Evolutionary conservation across 1,140 invertebrate genomes (phyloP).

Genomic region (Chymomyza costata): DNA sequence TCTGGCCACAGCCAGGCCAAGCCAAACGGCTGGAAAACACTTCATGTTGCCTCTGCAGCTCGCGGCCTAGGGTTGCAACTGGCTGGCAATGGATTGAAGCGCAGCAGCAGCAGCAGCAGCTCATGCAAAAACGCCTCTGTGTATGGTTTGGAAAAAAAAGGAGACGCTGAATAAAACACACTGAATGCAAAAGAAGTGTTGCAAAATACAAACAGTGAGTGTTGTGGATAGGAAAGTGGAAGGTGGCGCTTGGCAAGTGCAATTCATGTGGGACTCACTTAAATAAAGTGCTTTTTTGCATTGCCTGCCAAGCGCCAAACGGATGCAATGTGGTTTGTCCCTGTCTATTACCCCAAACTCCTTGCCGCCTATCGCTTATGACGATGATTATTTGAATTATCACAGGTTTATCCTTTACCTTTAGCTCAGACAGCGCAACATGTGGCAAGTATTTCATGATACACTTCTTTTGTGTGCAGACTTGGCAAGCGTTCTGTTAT

Average conservation of each 20-base stretch:
- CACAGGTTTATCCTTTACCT: conserved; percentile 37
- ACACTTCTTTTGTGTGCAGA: no score
- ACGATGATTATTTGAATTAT: conserved; percentile 65
- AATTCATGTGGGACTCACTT: conserved; percentile 74
- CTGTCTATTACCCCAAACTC: conserved; percentile 13
- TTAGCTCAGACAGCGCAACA: conserved; percentile 16
- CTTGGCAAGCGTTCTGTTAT: no score
- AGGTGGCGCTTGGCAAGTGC: conserved; percentile 55
- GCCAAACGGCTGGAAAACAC: conserved; percentile 54
- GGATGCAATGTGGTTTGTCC: conserved; percentile 38
- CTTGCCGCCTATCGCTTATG: conserved; percentile 1
- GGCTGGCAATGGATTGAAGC: neutral
- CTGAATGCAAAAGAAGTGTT: conserved; percentile 65
- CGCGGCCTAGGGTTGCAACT: no score
- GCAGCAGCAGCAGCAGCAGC: conserved; percentile 8
- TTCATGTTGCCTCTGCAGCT: no score
- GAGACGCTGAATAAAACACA: conserved; percentile 55
- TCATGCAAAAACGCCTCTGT: conserved; percentile 19
- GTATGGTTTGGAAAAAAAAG: conserved; percentile 37
- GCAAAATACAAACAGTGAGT: conserved; percentile 62
- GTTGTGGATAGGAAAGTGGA: conserved; percentile 20
- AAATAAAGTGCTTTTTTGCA: conserved; percentile 75
- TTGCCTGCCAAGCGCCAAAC: conserved; percentile 48
- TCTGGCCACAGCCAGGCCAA: conserved; percentile 33
- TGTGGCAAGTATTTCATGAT: conserved; percentile 41